Base-by-base conservation (phyloP, 2,888 invertebrate species). In the Gortyna flavago region DNA sequence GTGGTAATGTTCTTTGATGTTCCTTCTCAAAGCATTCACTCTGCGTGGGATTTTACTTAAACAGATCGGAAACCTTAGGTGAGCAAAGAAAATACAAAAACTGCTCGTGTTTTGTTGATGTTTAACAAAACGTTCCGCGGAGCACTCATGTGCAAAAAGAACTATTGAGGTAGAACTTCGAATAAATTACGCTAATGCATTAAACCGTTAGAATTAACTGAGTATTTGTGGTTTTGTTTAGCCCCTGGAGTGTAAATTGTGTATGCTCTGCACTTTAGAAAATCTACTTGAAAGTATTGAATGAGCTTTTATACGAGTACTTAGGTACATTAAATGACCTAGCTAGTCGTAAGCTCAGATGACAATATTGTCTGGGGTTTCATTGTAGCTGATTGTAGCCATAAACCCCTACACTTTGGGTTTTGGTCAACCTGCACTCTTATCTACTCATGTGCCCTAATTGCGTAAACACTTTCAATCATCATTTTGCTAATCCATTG, bases 1-100 rank as follows among this genome's bases (percentile, higher is more conserved):
- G 79, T 77, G 80, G 79, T 76, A 79, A 67, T 54, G 75, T 77
- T 85, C 89, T 90, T 88, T 89, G 89, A 90, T 85, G 86, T 90
- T 85, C 44, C 68, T 41, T 48, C 79, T 85, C 84, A 87, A 83
- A 85, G 86, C 67, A 89, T 80, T 83, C 68, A 72, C 16, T 80
- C 61, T 82, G 71, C 75, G 80, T 87, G 77, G 85, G 83, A 80
- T 79, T 83, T 80, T 51, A 75, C 83, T 88, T 80, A 68, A 48
- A 84, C 73, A 89, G 74, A 85, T 87, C 79, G 70, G 80, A 78
- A 87, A 77, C 77, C 87, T 79, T 87, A 88, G 72, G 79, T 77
- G 76, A 59, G 79, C 51, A 72, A 70, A 74, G 71, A 77, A 77
- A 79, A 82, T 73, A 87, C 72, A 75, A 83, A 76, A 72, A 38